Percentiles rank a stretch among this genome's conserved stretches.
These are phyloP conservation scores for Oryzias javanicus DNA, from an alignment of 2,113 vertebrate species.

Conservation along the genomic window DNA sequence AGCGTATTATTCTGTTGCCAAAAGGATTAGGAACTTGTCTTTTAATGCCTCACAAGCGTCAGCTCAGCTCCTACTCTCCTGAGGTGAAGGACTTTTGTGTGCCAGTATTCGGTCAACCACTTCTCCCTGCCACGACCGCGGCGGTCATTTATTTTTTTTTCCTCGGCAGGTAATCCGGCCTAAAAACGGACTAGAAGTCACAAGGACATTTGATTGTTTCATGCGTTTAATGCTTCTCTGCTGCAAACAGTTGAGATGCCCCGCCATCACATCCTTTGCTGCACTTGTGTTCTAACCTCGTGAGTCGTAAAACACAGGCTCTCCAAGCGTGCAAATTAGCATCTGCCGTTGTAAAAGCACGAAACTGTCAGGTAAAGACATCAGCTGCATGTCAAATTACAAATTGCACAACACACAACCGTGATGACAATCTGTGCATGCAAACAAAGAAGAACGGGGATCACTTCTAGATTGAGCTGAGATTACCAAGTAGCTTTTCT, in stretches of 20 bases:
- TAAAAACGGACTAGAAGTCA: neutral
- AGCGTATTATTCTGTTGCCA: constrained; percentile 39
- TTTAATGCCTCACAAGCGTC: constrained; percentile 50
- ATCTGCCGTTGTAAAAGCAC: constrained; percentile 7
- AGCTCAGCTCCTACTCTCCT: constrained; percentile 25
- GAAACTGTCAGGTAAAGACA: constrained; percentile 13
- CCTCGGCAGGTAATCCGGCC: constrained; percentile 22
- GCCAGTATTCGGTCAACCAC: constrained; percentile 18
- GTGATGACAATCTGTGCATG: constrained; percentile 13
- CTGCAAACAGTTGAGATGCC: constrained; percentile 30
- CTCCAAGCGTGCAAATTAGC: constrained; percentile 29
- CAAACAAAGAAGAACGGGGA: constrained; percentile 30
- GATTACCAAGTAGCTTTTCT: constrained; percentile 49
- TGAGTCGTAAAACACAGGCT: constrained; percentile 26
- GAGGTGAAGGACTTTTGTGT: constrained; percentile 30
- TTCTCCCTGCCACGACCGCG: neutral
- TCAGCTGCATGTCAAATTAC: constrained; percentile 45
- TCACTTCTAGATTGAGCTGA: constrained; percentile 48
- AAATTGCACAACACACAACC: constrained; percentile 55
- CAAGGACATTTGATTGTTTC: constrained; percentile 36
- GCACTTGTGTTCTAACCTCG: constrained; percentile 16
- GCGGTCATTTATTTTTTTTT: constrained; percentile 31
- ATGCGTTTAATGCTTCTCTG: constrained; percentile 36
- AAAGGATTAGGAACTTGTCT: constrained; percentile 59
- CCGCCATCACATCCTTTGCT: constrained; percentile 36